Percentiles rank a stretch among this genome's conserved stretches.
These are phyloP conservation scores for Triplophysa siluroides DNA, from an alignment of 2,113 vertebrate genomes.

Conservation along the genomic window DNA sequence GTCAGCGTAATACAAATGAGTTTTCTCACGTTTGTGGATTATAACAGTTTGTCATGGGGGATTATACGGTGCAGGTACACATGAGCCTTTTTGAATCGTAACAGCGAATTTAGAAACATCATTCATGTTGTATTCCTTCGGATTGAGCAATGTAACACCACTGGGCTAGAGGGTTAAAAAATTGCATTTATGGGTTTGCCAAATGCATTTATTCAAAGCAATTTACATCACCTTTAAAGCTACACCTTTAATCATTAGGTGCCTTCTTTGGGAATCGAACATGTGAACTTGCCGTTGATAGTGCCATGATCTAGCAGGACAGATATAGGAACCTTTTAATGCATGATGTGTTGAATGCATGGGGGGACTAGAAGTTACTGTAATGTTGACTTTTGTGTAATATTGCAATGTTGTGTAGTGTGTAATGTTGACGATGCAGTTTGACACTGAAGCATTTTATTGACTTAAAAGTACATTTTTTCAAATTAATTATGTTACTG, in stretches of 20 bases:
- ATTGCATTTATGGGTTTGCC: not conserved
- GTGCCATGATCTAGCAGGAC: not conserved
- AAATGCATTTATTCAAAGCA: not conserved
- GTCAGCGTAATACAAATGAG: conserved; percentile 6
- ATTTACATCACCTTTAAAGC: not conserved
- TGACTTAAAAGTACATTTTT: too few relatives aligned
- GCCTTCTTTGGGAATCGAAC: not conserved
- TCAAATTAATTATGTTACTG: too few relatives aligned
- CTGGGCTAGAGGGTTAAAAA: not conserved
- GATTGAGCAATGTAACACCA: not conserved
- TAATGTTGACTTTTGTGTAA: too few relatives aligned
- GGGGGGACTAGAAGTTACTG: too few relatives aligned
- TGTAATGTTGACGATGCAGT: too few relatives aligned
- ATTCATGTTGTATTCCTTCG: not conserved
- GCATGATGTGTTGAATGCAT: too few relatives aligned
- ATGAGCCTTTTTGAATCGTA: not conserved
- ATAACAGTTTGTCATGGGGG: not conserved
- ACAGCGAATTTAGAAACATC: conserved; percentile 1
- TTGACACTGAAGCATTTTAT: too few relatives aligned
- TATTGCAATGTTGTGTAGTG: too few relatives aligned
- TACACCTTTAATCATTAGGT: not conserved
- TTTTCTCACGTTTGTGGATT: conserved; percentile 15
- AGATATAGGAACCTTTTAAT: too few relatives aligned
- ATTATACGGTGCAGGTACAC: not conserved
- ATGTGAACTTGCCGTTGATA: not conserved